Base-by-base conservation (phyloP, 2,888 invertebrate species). In the Arctia plantaginis region DNA sequence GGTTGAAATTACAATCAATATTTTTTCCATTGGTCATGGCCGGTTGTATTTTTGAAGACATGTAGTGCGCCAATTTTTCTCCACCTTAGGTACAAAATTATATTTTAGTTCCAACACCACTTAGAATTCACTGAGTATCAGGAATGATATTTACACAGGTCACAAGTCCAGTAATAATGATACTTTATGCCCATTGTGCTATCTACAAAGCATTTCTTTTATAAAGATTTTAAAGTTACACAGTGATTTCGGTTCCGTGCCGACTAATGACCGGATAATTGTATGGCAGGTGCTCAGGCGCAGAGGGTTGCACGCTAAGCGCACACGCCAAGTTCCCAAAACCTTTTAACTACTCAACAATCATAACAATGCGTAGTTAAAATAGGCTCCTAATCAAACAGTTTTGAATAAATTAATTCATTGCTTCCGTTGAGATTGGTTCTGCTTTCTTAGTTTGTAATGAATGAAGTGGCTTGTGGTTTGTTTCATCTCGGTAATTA, bases 221-320 rank as follows among this genome's bases (percentile, higher is more conserved):
- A 85, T 86, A 85, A 82, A 62, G 75, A 71, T 70, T 80, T 80
- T 78, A 78, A 78, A 79, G 74, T 77, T 77, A 85, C 85, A 84
- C 86, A 85, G 83, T 90, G 91, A 93, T 93, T 91, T 89, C 75
- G 89, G 91, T 88, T 90, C 89, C 87, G 90, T 87, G 91, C 88
- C 87, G 87, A 84, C 90, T 93, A 93, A 93, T 93, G 90, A 89
- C 91, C 92, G 89, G 91, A 91, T 94, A 93, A 94, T 94, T 92
- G 92, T 81, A 85, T 84, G 86, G 93, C 94, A 94, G 94, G 93
- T 94, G 94, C 91, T 87, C 88, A 80, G 80, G 85, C 86, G 84
- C 85, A 74, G 88, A 85, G 83, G 85, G 86, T 84, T 88, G 87
- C 93, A 93, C 93, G 93, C 92, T 88, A 92, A 82, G 87, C 90